Evolutionary conservation across 2,797 vertebrate species (phyloP), one percentile per base, ranked within the genome.

Genomic region (Eidolon dupreanum): DNA sequence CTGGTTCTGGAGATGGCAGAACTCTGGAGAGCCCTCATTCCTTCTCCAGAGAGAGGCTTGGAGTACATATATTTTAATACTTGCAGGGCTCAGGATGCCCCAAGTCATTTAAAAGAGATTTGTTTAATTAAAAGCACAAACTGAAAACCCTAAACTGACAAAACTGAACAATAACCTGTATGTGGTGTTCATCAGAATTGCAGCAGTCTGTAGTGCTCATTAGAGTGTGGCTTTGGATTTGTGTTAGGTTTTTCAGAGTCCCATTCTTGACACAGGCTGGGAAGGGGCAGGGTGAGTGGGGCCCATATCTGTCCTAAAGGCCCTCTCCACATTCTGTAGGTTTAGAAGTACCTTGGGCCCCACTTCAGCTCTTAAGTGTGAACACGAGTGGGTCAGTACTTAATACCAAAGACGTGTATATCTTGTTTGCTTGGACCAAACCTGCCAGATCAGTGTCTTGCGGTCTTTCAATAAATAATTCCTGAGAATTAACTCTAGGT

Each of bases 371-470:
- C 90, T 85, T 77, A 24, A 1, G 38, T 82, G 61, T 36, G 73
- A 83, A 38, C 22, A n/a, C 5, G 10, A 46, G 28, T 73, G 43
- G 10, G 16, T 88, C 33, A 73, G 12, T 33, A 61, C 46, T 86
- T 65, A 41, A 61, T 95, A 82, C 51, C 88, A 88, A 73, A 78
- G 71, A 95, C 26, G 57, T 73, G 46, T 63, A 33, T 57, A 33
- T 28, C 63, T 96, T 53, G 38, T 90, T 95, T 86, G 68, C 88
- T 70, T 75, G 57, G 49, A 24, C 91, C 66, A 77, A 19, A 38
- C 59, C 86, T 95, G 36, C 78, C n/a, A 87, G 38, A 46, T 51
- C 26, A 8, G 3, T 75, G 43, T 87, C 61, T 79, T 79, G 20
- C 8, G 87, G 74, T 84, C 57, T 92, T 84, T 70, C 65, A 55